Evolutionary conservation across 2,113 vertebrate genomes (phyloP).

Genomic region (Leptodactylus fuscus): DNA sequence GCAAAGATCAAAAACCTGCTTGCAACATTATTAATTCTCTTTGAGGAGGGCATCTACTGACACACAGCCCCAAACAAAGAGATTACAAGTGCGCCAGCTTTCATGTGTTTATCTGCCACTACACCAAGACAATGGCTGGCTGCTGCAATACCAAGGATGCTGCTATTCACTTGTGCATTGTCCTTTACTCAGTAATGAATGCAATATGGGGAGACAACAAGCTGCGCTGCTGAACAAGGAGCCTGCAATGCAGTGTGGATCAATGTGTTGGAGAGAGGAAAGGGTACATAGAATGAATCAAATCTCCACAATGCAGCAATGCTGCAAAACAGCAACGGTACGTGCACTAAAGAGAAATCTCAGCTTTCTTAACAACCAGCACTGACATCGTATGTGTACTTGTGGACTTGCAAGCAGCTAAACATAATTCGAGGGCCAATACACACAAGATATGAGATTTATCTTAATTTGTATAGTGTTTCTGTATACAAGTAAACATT

Average conservation of each 20-base stretch:
- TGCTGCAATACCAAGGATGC: neutral
- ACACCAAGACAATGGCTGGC: too few species aligned
- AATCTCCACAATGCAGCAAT: slow-evolving; percentile 47
- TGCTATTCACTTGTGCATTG: too few species aligned
- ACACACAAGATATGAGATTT: neutral
- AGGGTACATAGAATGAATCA: slow-evolving; percentile 22
- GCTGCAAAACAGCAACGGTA: neutral
- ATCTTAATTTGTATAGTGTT: slow-evolving; percentile 41
- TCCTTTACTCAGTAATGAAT: neutral
- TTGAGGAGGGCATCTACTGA: neutral
- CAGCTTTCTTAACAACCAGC: neutral
- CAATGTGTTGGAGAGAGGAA: slow-evolving; percentile 38
- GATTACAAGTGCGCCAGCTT: neutral
- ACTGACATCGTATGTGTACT: neutral
- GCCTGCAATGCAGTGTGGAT: slow-evolving; percentile 56
- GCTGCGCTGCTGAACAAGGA: slow-evolving; percentile 25
- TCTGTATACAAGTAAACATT: slow-evolving; percentile 41
- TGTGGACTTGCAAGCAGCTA: neutral
- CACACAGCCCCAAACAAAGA: slow-evolving; percentile 3
- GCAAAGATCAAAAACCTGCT: slow-evolving; percentile 8
- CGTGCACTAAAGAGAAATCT: neutral
- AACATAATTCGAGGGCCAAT: neutral
- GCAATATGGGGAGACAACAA: slow-evolving; percentile 7
- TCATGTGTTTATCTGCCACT: neutral
- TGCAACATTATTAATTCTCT: slow-evolving; percentile 29